Evolutionary conservation across 1,140 invertebrate genomes (phyloP).

Genomic region (Ectropis grisescens): DNA sequence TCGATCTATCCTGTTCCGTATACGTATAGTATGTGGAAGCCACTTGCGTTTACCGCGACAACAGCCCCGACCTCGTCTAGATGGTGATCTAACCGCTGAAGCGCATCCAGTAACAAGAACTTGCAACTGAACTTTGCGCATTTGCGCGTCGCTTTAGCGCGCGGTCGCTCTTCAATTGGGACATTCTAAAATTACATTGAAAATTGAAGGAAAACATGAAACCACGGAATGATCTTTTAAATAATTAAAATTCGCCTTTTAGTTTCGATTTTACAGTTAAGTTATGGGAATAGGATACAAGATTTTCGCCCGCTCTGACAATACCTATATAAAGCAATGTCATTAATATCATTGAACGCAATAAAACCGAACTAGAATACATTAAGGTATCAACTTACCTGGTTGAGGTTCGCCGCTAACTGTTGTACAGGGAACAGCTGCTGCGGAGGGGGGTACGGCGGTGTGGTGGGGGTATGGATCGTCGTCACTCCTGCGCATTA

Average conservation of each 20-base stretch:
- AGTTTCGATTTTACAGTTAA: no score
- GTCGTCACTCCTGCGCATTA: slow-evolving; percentile 41
- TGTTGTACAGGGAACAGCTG: slow-evolving; percentile 49
- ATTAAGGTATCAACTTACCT: no score
- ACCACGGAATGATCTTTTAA: slow-evolving; percentile 7
- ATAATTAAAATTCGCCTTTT: slow-evolving; percentile 10
- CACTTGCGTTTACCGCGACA: slow-evolving; percentile 12
- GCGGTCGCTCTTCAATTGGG: slow-evolving; percentile 31
- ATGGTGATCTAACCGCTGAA: slow-evolving; percentile 33
- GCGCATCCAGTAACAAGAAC: slow-evolving; percentile 37
- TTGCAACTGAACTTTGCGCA: slow-evolving; percentile 40
- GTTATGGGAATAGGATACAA: no score
- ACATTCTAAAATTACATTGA: slow-evolving; percentile 23
- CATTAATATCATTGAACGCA: no score
- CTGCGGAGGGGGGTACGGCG: slow-evolving; percentile 52
- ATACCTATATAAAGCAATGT: no score
- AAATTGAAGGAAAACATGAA: background rate
- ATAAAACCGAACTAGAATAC: no score
- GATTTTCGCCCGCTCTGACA: no score
- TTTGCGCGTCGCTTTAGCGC: slow-evolving; percentile 33
- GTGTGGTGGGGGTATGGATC: slow-evolving; percentile 38
- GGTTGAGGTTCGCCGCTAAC: slow-evolving; percentile 39
- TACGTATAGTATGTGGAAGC: no score
- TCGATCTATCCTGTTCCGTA: no score
- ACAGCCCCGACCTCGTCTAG: slow-evolving; percentile 33